Base-by-base conservation (phyloP, 92 coral and sea anemone species). In the Phenganax marumi region DNA sequence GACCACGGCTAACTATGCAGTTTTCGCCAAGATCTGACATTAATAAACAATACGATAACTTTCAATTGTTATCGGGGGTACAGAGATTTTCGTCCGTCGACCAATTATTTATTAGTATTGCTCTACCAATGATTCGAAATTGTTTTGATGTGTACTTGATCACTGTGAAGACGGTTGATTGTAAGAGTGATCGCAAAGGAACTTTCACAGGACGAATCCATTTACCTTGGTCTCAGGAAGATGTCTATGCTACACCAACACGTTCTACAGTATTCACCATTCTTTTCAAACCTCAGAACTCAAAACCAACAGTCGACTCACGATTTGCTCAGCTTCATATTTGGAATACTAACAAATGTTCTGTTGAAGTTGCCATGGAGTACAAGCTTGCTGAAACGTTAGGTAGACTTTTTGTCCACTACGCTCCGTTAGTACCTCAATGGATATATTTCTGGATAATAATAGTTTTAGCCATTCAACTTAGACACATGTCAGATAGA, bases 181-280 rank as follows among this genome's bases (percentile, higher is more conserved):
- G 98, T 88, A 77, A 86, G 13, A 69, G 66, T 48, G 95, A 89
- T 33, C 53, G 24, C 25, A 53, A 49, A 14, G 73, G 91, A 62
- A 24, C 86, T 8, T 71, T 95, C 5, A 84, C 86, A 14, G 97
- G 88, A 39, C 84, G 92, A 86, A 86, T 92, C 47, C 92, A 92
- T 76, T 87, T 89, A 9, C 98, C 98, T 10, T 95, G 98, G 98
- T 95, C 89, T 77, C 81, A 83, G 77, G 98, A 95, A 87, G 92
- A 95, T 56, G 80, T 86, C 58, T 92, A 87, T 62, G 78, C 89
- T 46, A 83, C 57, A 65, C 39, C 71, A 58, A 87, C 91, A 26
- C 86, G 77, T 56, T 60, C 82, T 66, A 91, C 92, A 49, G 77
- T 69, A 77, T 74, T 90, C 65, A 74, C 61, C 12, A 76, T 95